Evolutionary conservation across 1,140 invertebrate genomes (phyloP), one percentile per base, ranked within the genome.

Genomic region (Yoshiicerus persimilis): DNA sequence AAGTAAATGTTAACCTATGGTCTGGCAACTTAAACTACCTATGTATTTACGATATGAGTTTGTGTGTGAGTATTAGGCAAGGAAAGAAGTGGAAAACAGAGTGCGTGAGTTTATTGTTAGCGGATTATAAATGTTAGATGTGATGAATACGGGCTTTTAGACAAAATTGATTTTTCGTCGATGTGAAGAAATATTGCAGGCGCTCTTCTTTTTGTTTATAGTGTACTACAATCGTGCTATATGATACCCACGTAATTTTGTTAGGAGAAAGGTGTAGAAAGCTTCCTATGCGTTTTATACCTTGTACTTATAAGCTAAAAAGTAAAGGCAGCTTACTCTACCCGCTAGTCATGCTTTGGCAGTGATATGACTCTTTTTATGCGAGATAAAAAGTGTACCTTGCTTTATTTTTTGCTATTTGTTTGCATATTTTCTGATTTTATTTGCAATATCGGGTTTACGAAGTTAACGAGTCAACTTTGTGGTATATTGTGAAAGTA

Each of bases 61-160:
- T n/a, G n/a, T n/a, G n/a, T n/a, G 20, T 5, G 47, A 56, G 47
- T n/a, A 56, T 56, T 56, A 32, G n/a, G 2, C 75, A 4, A 38
- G 38, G 75, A 34, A 36, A 32, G 34, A 80, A 13, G 32, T 80
- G 13, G 34, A 80, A 80, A 38, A 34, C 20, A 34, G 30, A 80
- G 32, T 80, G 75, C 75, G 75, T 80, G 75, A 80, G 75, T 80
- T 80, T 36, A 80, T 80, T 80, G 75, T 80, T 80, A 80, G 75
- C 75, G 30, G 32, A 80, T 80, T 80, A 80, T 80, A 80, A 36
- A 80, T 80, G 75, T 80, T 80, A 32, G 30, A 80, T 36, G 75
- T 80, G 75, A 80, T 80, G 32, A 36, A 80, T 23, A 80, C 32
- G 75, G 32, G 32, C 75, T 80, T 80, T 80, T 36, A 36, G 75